Evolutionary conservation across 2,888 invertebrate genomes (phyloP), one percentile per base, ranked within the genome.

Genomic region (Sarcophaga carnaria): DNA sequence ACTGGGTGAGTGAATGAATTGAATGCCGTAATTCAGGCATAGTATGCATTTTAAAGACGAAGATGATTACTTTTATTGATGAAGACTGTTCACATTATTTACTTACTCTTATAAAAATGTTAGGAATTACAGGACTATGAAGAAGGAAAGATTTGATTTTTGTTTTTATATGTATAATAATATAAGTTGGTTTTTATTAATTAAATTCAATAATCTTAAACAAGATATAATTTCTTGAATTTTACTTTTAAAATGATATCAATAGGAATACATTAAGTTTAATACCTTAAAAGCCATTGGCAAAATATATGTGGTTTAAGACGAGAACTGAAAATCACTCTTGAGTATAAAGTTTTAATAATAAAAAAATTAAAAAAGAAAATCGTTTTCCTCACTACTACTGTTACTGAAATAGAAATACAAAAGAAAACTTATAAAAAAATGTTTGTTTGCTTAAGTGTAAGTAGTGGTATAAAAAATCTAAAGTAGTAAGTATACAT

Each of bases 231-330:
- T 49, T 76, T 54, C 4, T 64, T 70, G n/a, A 11, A 66, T 67
- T 17, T 69, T 59, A 6, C 59, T n/a, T 63, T 80, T 69, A 76
- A 80, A 86, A 87, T 84, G 77, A 84, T 79, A 81, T 87, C 86
- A 86, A 17, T 81, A 80, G 83, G 83, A 86, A 81, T 86, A 81
- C 64, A 80, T 80, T 78, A 59, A 78, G 74, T 74, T 75, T 79
- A 70, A 54, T 83, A 59, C 54, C 72, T 67, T 47, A 45, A 37
- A 80, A 81, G 66, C 64, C 76, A 47, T 66, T 64, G 67, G 64
- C 49, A 79, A 69, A 64, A 71, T 22, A 22, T n/a, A n/a, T 8
- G 45, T 49, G 5, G 22, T n/a, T 54, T 59, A 25, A 59, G 27
- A 71, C 45, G 37, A 66, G 37, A 66, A 37, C 49, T 59, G 27